Conservation (phyloP, 2,888 invertebrate species). For the Archaeoteleia sp. region DNA sequence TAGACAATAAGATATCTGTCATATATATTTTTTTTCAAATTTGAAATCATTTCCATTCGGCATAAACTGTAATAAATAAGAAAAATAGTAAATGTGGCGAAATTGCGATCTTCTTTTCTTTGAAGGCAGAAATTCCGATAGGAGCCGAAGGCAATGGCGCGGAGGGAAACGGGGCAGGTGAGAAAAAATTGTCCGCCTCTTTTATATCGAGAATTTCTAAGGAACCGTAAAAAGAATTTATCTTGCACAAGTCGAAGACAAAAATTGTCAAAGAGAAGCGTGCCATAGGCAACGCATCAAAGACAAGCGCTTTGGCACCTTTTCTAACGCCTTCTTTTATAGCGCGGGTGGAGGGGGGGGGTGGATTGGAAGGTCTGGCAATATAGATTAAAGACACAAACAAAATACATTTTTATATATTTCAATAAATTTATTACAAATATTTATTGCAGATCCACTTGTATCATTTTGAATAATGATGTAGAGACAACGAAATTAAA, state of each 20-base stretch:
- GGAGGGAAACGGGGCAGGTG: neutral
- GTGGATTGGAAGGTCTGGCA: neutral
- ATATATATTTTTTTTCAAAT: no score
- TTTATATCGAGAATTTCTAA: constrained; percentile 17
- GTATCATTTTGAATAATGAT: no score
- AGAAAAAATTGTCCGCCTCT: constrained; percentile 10
- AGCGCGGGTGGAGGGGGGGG: constrained; percentile 8
- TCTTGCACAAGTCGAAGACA: constrained; percentile 14
- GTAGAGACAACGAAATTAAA: no score
- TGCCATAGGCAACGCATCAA: constrained; percentile 16
- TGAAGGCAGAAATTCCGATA: constrained; percentile 13
- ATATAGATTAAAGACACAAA: constrained; percentile 13
- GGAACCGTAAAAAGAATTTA: constrained; percentile 19
- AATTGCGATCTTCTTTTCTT: constrained; percentile 1
- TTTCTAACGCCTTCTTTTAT: constrained; percentile 10
- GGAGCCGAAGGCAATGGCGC: constrained; percentile 12
- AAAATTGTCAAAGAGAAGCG: constrained; percentile 17
- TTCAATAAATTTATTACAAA: no score
- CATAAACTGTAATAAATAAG: neutral
- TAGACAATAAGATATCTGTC: no score
- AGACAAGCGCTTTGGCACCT: constrained; percentile 24
- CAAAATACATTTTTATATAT: no score
- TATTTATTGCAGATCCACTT: no score
- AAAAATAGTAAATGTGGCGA: neutral
- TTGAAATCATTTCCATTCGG: neutral